phyloP scores from a whole-genome alignment of 1,140 invertebrate genomes.

The Papilio glaucus region DNA sequence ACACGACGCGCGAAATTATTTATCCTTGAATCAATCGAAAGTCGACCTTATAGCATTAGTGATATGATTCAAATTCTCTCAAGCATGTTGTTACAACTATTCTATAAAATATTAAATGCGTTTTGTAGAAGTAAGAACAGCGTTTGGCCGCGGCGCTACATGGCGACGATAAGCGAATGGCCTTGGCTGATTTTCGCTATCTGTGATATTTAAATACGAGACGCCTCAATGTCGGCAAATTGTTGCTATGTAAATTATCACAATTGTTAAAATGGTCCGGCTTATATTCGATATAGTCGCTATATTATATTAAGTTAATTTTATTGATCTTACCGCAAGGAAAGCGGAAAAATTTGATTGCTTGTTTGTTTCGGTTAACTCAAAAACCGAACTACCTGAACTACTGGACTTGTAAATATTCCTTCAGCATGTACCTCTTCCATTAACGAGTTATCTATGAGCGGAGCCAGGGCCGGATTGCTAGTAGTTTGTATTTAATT shows the following conservation, averaged over 20 bases:
- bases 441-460: no score
- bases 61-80: conserved; percentile 4
- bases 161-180: conserved; percentile 59
- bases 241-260: conserved; percentile 16
- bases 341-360: no score
- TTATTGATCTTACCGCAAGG: no score
- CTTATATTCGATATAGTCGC: not conserved
- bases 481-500: no score
- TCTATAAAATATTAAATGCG: conserved; percentile 20
- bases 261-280: conserved; percentile 4
- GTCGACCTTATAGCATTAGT: conserved; percentile 11
- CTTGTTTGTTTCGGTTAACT: no score
- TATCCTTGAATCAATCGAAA: not conserved
- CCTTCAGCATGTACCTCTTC: no score
- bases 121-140: conserved; percentile 43
- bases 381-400: no score
- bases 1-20: not conserved
- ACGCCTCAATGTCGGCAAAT: conserved; percentile 38
- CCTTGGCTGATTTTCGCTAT: conserved; percentile 72
- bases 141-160: conserved; percentile 49
- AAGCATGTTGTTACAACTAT: not conserved
- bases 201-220: conserved; percentile 56
- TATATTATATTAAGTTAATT: no score
- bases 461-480: no score
- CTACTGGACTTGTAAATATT: no score